phyloP scores from a whole-genome alignment of 64 coral and sea anemone genomes.

The Platygyra sinensis region DNA sequence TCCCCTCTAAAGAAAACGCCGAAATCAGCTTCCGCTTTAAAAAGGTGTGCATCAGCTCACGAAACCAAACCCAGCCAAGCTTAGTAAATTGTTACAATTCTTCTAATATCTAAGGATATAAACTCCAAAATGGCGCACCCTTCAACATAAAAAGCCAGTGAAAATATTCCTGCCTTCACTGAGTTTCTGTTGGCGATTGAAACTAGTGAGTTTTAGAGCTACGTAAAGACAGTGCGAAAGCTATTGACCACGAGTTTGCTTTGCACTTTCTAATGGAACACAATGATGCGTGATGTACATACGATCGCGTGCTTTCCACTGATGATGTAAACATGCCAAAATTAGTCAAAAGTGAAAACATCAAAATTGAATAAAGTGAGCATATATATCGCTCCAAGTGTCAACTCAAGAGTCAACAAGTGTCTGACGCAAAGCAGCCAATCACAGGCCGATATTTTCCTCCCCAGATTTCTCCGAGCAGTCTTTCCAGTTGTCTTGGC shows the following conservation, averaged over 20 bases:
- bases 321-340: slow-evolving; percentile 81
- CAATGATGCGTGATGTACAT: slow-evolving; percentile 4
- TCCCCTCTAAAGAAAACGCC: neutral
- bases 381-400: slow-evolving; percentile 17
- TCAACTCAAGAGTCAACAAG: slow-evolving; percentile 32
- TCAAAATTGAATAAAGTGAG: slow-evolving; percentile 48
- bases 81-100: slow-evolving; percentile 2
- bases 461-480: slow-evolving; percentile 46
- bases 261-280: slow-evolving; percentile 20
- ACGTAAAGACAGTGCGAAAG: slow-evolving; percentile 11
- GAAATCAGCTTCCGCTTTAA: neutral
- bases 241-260: neutral
- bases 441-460: slow-evolving; percentile 32
- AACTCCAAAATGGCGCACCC: neutral
- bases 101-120: neutral
- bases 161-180: neutral
- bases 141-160: neutral
- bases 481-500: neutral
- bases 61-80: neutral
- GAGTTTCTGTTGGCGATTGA: neutral
- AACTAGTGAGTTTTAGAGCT: neutral
- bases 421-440: slow-evolving; percentile 59
- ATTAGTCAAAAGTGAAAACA: slow-evolving; percentile 56
- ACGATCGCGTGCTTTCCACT: slow-evolving; percentile 75
- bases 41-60: neutral